These are phyloP conservation scores for Aelia acuminata DNA, from an alignment of 2,888 invertebrate genomes.

Conservation along the genomic window DNA sequence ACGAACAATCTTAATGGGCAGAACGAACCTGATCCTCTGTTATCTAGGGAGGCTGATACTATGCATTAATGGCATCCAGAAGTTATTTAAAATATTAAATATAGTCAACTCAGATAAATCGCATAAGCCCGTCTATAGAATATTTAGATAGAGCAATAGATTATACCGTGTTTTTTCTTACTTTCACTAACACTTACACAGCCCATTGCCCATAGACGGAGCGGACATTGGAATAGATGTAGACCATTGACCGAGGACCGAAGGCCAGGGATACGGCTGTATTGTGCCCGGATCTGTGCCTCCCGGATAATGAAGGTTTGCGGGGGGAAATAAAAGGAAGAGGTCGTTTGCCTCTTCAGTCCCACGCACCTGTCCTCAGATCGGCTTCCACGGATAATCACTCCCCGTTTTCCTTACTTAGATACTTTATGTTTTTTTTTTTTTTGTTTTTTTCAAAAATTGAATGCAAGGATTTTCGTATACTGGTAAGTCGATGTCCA, in stretches of 20 bases:
- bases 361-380: slow-evolving; percentile 24
- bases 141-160: too few species aligned
- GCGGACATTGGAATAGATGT: background rate
- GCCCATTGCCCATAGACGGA: background rate
- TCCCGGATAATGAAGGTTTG: slow-evolving; percentile 47
- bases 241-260: background rate
- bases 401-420: background rate
- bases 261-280: background rate
- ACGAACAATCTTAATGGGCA: too few species aligned
- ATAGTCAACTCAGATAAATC: too few species aligned
- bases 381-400: background rate
- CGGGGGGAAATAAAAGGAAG: slow-evolving; percentile 43
- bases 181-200: background rate
- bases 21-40: too few species aligned
- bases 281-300: slow-evolving; percentile 21
- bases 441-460: background rate
- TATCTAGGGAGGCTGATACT: too few species aligned
- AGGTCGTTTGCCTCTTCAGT: slow-evolving; percentile 48
- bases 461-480: too few species aligned
- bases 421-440: too few species aligned
- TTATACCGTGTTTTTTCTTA: background rate
- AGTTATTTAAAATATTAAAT: too few species aligned
- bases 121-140: too few species aligned
- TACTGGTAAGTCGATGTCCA: too few species aligned
- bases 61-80: too few species aligned